These are phyloP conservation scores for Noctua janthina DNA, from an alignment of 2,888 invertebrate genomes.

Conservation along the genomic window DNA sequence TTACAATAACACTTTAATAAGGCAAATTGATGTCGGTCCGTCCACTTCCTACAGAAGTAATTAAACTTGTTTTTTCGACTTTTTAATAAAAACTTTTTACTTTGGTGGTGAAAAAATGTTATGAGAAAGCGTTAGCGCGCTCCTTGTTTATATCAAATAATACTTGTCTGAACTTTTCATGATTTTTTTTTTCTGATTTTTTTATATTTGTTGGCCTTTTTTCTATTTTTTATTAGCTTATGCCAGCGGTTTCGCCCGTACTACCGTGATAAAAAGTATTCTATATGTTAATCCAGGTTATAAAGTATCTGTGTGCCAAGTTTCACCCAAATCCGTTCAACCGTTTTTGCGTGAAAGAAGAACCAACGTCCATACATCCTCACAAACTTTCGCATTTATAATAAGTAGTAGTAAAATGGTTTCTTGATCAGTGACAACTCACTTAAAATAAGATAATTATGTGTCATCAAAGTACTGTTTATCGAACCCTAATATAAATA, in stretches of 20 bases:
- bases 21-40: conserved; percentile 78
- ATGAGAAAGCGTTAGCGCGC: conserved; percentile 51
- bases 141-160: conserved; percentile 67
- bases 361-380: background rate
- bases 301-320: too few species aligned
- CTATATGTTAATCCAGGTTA: too few species aligned
- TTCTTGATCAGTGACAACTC: background rate
- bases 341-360: too few species aligned
- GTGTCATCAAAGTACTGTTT: background rate
- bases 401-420: background rate
- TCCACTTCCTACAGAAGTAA: conserved; percentile 76
- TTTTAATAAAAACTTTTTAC: conserved; percentile 87
- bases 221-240: conserved; percentile 1
- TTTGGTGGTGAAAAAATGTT: conserved; percentile 72
- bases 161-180: conserved; percentile 57
- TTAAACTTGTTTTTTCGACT: conserved; percentile 84
- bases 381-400: background rate
- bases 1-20: conserved; percentile 81
- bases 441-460: too few species aligned
- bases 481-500: background rate
- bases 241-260: too few species aligned
- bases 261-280: too few species aligned
- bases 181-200: background rate
- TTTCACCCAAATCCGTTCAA: too few species aligned
- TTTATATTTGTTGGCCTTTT: background rate